Base-by-base conservation (phyloP, 2,113 vertebrate genomes). In the Caracal caracal region DNA sequence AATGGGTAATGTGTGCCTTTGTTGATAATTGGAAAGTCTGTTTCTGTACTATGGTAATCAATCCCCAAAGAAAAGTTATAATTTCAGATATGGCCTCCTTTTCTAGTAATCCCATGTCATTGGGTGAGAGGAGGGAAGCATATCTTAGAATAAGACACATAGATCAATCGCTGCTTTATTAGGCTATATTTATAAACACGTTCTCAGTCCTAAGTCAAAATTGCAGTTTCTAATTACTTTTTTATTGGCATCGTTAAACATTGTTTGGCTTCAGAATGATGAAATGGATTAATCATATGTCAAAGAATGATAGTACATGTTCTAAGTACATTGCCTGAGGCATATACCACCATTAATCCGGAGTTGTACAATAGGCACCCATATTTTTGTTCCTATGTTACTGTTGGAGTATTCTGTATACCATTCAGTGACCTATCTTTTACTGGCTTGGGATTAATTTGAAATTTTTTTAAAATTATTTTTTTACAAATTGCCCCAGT, bases 231-330 rank as follows among this genome's bases (percentile, higher is more conserved):
- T 89, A 53, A 76, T 24, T 97, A 86, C 53, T 26, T 33, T 95
- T 83, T 93, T 91, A 59, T 47, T 96, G 75, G 35, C 37, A 61
- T 70, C 33, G 40, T 70, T 95, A 95, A 89, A 82, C 49, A 91
- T 59, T 82, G 2, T 83, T 96, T 95, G 49, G 4, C 20, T 10
- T 92, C 56, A 91, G 28, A 90, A 94, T 93, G 85, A 86, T 66
- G 30, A 91, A 73, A 61, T 76, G 61, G 66, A 96, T 96, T 83
- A 88, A 6, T 87, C 76, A 84, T 51, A 76, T 79, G 26, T 53
- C 59, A 94, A 90, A 87, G 65, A 92, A 51, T 88, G 87, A 71
- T 78, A 84, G 9, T 65, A 6, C 5, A 75, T 28, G 4, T 94
- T 97, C 71, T 93, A 78, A 95, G 66, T 84, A 33, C 35, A 47